Evolutionary conservation across 1,140 invertebrate genomes (phyloP).

Genomic region (Drosophila pseudoananassae): DNA sequence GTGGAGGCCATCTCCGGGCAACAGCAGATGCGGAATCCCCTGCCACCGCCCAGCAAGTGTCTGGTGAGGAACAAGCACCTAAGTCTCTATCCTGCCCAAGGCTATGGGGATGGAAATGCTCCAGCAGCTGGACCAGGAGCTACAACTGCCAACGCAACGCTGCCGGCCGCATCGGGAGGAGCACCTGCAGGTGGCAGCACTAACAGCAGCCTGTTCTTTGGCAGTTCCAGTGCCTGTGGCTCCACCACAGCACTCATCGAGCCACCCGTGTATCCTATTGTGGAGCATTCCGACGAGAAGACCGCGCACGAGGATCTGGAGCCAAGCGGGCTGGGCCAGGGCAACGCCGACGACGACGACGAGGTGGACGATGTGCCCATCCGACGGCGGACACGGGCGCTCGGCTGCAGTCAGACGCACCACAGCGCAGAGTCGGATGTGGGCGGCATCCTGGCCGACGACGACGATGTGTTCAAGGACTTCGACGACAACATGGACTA

Average conservation of each 20-base stretch:
- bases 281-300: conserved; percentile 91
- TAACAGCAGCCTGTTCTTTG: conserved; percentile 87
- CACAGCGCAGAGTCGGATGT: conserved; percentile 77
- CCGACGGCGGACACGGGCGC: conserved; percentile 50
- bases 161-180: conserved; percentile 66
- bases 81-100: conserved; percentile 86
- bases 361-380: conserved; percentile 70
- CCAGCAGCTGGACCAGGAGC: conserved; percentile 51
- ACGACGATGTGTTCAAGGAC: conserved; percentile 82
- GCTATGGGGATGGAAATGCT: conserved; percentile 33
- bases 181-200: conserved; percentile 67
- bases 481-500: conserved; percentile 79
- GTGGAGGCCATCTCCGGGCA: conserved; percentile 88
- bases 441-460: conserved; percentile 66
- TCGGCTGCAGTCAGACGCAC: conserved; percentile 74
- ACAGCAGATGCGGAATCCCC: conserved; percentile 86
- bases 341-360: conserved; percentile 69
- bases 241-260: conserved; percentile 77
- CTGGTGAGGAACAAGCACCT: conserved; percentile 88
- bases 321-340: conserved; percentile 44
- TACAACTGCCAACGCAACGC: not conserved
- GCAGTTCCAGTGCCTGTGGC: conserved; percentile 86
- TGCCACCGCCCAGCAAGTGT: conserved; percentile 88
- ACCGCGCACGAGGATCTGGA: conserved; percentile 46
- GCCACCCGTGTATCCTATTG: conserved; percentile 91